Conservation (phyloP, 1,140 invertebrate genomes). For the Pseudomyrmex gracilis region DNA sequence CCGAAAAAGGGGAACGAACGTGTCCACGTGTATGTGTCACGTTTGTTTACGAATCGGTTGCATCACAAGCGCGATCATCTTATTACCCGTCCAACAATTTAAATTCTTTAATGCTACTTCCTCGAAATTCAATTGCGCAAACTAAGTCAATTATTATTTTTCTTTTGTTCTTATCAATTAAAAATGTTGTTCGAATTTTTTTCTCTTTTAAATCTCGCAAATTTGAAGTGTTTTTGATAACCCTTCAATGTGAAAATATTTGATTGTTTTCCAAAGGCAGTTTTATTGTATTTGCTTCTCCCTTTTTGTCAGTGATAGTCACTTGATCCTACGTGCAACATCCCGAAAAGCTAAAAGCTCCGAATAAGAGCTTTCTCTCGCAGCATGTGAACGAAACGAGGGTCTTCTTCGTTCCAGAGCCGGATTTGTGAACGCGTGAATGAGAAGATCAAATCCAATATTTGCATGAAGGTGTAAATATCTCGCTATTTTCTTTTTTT, state of each 20-base stretch:
- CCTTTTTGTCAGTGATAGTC: neutral
- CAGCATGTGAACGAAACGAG: neutral
- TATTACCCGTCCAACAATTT: neutral
- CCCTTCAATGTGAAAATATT: neutral
- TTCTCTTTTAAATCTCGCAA: neutral
- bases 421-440: neutral
- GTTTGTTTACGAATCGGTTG: constrained; percentile 40
- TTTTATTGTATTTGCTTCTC: neutral
- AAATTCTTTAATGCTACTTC: too few species aligned
- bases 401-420: neutral
- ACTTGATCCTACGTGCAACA: neutral
- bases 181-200: neutral
- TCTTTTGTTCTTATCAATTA: neutral
- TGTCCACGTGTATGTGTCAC: constrained; percentile 50
- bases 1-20: neutral
- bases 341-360: neutral
- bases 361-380: neutral
- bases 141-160: neutral
- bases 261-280: neutral
- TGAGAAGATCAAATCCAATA: neutral
- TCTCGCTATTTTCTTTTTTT: neutral
- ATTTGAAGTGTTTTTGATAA: neutral
- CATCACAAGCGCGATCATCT: neutral
- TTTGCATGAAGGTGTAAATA: neutral
- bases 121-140: too few species aligned